These are phyloP conservation scores for Muscicapa adusta DNA, from an alignment of 2,113 vertebrate genomes.

Conservation along the genomic window DNA sequence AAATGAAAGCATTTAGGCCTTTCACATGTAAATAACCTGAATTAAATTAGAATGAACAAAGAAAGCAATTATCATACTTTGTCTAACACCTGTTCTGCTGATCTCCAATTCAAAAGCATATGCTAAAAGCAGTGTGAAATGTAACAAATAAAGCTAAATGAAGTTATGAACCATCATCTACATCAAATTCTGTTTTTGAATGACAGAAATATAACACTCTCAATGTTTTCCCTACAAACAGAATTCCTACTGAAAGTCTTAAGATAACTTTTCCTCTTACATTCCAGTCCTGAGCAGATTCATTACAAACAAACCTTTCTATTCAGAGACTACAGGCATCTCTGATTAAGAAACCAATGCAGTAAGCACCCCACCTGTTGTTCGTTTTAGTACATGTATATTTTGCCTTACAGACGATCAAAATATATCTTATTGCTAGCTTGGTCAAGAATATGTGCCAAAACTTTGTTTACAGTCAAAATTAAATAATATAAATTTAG, in stretches of 20 bases:
- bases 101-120: constrained; percentile 73
- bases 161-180: constrained; percentile 54
- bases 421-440: not conserved
- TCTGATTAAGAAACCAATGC: not conserved
- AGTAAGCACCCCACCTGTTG: not conserved
- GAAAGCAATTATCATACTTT: constrained; percentile 74
- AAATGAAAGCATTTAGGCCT: constrained; percentile 71
- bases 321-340: not conserved
- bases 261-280: not conserved
- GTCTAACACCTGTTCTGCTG: constrained; percentile 75
- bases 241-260: not conserved
- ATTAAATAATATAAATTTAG: not conserved
- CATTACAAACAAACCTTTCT: constrained; percentile 14
- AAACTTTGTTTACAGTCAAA: not conserved
- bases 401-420: not conserved
- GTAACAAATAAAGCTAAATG: constrained; percentile 57
- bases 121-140: constrained; percentile 72
- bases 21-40: constrained; percentile 77
- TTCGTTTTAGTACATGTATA: not conserved
- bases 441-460: not conserved
- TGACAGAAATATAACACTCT: constrained; percentile 1
- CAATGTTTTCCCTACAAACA: not conserved
- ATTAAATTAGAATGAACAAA: constrained; percentile 76
- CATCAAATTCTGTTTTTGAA: constrained; percentile 32
- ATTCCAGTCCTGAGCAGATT: not conserved